Percentiles rank a stretch among this genome's conserved stretches.
Evolutionary conservation across 2,113 vertebrate species (phyloP).

Genomic region (Ondatra zibethicus): DNA sequence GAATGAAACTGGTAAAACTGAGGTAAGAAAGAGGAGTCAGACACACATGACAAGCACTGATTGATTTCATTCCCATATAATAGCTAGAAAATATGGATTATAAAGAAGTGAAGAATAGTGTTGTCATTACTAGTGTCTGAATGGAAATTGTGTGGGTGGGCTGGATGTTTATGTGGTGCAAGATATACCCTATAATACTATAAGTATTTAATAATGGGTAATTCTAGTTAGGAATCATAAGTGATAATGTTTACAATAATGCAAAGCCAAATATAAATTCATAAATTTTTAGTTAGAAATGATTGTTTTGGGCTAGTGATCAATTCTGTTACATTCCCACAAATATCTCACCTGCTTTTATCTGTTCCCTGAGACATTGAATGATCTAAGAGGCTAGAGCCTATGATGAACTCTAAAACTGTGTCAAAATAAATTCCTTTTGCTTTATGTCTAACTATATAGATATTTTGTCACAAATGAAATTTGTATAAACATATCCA

Average conservation of each 20-base stretch:
- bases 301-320: neutral
- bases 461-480: neutral
- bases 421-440: neutral
- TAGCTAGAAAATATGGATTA: neutral
- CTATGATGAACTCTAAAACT: neutral
- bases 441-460: neutral
- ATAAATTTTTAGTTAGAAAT: neutral
- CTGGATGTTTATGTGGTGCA: neutral
- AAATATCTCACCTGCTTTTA: neutral
- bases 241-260: neutral
- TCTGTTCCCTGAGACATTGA: neutral
- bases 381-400: neutral
- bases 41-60: neutral
- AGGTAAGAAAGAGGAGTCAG: neutral
- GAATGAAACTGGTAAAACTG: neutral
- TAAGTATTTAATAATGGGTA: neutral
- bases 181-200: neutral
- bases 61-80: neutral
- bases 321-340: neutral
- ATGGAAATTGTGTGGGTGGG: neutral
- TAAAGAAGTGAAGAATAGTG: neutral
- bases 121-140: neutral
- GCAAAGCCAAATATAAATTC: neutral
- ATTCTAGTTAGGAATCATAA: neutral
- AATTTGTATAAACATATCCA: neutral